These are phyloP conservation scores for Drosophila ambigua DNA, from an alignment of 1,140 invertebrate genomes.

Conservation along the genomic window DNA sequence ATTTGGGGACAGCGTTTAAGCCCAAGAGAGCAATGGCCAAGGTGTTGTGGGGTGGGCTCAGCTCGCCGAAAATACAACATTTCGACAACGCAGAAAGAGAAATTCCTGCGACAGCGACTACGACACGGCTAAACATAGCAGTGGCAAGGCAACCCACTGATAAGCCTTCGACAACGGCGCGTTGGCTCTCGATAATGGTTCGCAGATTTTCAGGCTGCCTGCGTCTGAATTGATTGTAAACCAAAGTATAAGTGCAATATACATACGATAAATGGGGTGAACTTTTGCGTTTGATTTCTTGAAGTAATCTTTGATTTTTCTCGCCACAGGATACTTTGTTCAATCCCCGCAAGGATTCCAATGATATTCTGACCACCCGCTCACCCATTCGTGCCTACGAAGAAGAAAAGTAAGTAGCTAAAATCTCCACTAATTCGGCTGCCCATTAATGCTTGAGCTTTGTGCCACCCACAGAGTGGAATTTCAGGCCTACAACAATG, in stretches of 20 bases:
- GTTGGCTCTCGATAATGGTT: slow-evolving; percentile 15
- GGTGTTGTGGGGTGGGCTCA: too few relatives aligned
- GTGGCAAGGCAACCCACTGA: slow-evolving; percentile 20
- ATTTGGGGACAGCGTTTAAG: slow-evolving; percentile 19
- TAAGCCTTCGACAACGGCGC: slow-evolving; percentile 6
- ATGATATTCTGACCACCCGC: slow-evolving; percentile 72
- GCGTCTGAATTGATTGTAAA: slow-evolving; percentile 2
- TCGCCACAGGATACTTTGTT: slow-evolving; percentile 67
- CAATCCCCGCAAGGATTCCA: slow-evolving; percentile 75
- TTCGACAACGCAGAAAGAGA: slow-evolving; percentile 29
- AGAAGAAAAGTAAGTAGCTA: slow-evolving; percentile 57
- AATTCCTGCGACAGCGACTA: slow-evolving; percentile 28
- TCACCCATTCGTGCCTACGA: slow-evolving; percentile 76
- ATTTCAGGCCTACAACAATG: slow-evolving; percentile 63
- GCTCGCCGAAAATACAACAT: slow-evolving; percentile 29
- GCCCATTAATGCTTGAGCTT: neutral
- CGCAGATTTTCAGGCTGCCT: neutral
- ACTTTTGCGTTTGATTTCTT: slow-evolving; percentile 3
- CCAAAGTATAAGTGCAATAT: neutral
- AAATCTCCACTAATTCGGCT: neutral
- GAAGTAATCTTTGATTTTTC: neutral
- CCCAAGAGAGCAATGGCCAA: neutral
- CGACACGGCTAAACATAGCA: slow-evolving; percentile 46
- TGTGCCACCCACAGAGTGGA: slow-evolving; percentile 42
- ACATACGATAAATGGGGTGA: neutral